Percentiles rank a stretch among this genome's conserved stretches.
phyloP scores from a whole-genome alignment of 2,888 invertebrate species.

The Dasysyrphus albostriatus region DNA sequence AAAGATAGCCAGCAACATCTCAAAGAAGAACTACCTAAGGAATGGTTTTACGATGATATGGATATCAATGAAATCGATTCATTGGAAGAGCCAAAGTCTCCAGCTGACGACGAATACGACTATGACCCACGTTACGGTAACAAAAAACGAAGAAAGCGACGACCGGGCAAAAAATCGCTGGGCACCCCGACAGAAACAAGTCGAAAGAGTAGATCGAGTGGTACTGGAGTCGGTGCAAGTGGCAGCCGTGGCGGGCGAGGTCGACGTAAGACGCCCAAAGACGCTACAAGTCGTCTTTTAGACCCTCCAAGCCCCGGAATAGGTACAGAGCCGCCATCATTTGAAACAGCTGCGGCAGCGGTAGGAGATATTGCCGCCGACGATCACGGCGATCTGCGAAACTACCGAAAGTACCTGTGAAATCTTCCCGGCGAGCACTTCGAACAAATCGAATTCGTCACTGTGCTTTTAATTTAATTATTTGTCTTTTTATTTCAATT shows the following conservation, averaged over 20 bases:
- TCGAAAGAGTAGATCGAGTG: conserved; percentile 70
- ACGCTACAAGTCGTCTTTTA: conserved; percentile 74
- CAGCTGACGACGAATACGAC: conserved; percentile 96
- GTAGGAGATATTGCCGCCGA: conserved; percentile 80
- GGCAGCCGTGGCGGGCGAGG: conserved; percentile 80
- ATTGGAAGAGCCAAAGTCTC: conserved; percentile 95
- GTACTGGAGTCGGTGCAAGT: conserved; percentile 77
- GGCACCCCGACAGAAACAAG: conserved; percentile 75
- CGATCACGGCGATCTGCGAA: conserved; percentile 81
- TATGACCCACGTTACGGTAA: conserved; percentile 87
- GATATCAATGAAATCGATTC: conserved; percentile 96
- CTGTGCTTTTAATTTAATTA: conserved; percentile 53
- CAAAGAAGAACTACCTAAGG: conserved; percentile 92
- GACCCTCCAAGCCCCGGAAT: conserved; percentile 81
- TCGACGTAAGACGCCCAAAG: conserved; percentile 80
- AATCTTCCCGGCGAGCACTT: conserved; percentile 68
- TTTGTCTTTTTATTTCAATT: conserved; percentile 33
- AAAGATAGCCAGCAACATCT: conserved; percentile 90
- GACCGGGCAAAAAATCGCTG: conserved; percentile 81
- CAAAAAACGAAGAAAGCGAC: conserved; percentile 83
- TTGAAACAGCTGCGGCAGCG: conserved; percentile 83
- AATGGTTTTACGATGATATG: conserved; percentile 95
- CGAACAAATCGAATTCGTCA: conserved; percentile 56
- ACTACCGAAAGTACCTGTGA: conserved; percentile 84
- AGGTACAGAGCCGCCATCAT: conserved; percentile 83